Conservation (phyloP, 2,113 vertebrate species). For the Sphaerodactylus townsendi region DNA sequence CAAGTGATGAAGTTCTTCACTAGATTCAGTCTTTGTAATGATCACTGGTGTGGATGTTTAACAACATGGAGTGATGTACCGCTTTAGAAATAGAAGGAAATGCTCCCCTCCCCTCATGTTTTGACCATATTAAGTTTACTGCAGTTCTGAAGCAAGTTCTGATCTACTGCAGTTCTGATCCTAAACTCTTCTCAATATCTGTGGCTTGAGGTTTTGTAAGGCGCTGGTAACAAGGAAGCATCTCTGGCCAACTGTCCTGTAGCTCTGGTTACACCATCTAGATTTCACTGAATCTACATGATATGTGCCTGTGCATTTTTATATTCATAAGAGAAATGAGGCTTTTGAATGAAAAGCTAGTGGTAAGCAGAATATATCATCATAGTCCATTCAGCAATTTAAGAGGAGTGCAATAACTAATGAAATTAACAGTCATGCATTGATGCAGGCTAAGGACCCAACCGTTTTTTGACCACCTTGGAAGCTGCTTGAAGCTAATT, state of each 20-base stretch:
- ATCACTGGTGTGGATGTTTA: background rate
- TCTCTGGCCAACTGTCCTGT: background rate
- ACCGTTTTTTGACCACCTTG: background rate
- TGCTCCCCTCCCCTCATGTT: background rate
- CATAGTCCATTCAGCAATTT: background rate
- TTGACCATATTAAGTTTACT: background rate
- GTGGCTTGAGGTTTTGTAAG: background rate
- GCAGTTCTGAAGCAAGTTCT: background rate
- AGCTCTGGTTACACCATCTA: background rate
- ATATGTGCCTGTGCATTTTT: background rate
- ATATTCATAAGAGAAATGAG: background rate
- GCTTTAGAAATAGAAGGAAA: constrained; percentile 1
- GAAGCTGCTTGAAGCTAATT: background rate
- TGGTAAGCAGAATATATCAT: background rate
- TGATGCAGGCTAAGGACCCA: background rate
- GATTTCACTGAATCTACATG: background rate
- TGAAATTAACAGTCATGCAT: background rate
- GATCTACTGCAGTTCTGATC: no score
- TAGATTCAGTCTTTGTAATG: background rate
- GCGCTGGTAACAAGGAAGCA: background rate
- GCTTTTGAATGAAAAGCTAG: background rate
- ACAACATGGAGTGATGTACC: background rate
- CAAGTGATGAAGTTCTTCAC: background rate
- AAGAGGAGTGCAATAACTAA: background rate
- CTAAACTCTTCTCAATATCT: no score